phyloP scores from a whole-genome alignment of 2,888 invertebrate species.

The Pachycephus smyrnensis region DNA sequence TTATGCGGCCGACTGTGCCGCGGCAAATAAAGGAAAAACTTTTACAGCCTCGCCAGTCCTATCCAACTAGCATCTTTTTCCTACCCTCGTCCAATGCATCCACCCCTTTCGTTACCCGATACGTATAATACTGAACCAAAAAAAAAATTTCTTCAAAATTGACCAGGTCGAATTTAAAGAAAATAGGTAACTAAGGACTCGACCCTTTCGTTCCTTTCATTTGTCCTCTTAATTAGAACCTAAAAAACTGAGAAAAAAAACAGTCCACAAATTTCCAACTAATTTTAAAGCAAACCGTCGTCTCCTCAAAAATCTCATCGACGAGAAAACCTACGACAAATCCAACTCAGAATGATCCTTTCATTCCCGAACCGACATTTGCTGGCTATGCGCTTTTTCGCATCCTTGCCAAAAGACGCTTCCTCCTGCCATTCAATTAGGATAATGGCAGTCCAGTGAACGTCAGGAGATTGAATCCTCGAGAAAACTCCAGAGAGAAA shows the following conservation, averaged over 20 bases:
- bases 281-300: background rate
- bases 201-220: too few species aligned
- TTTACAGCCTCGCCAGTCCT: background rate
- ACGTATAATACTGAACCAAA: too few species aligned
- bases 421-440: background rate
- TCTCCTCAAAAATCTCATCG: background rate
- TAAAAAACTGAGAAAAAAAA: too few species aligned
- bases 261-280: too few species aligned
- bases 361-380: background rate
- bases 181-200: too few species aligned
- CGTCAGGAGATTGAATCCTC: background rate
- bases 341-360: background rate
- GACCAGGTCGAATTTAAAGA: too few species aligned
- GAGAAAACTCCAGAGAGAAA: background rate
- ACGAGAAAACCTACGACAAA: background rate
- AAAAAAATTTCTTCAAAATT: too few species aligned
- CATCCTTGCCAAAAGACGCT: background rate
- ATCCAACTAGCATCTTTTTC: background rate
- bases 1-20: constrained; percentile 35
- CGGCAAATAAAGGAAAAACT: background rate
- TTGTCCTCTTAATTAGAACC: too few species aligned
- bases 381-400: background rate
- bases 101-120: too few species aligned
- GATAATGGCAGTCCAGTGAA: background rate
- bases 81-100: too few species aligned